A percentile compares a stretch with the other conserved stretches of the same genome.
Conservation (phyloP, 2,113 vertebrate species). For the Miniopterus natalensis region DNA sequence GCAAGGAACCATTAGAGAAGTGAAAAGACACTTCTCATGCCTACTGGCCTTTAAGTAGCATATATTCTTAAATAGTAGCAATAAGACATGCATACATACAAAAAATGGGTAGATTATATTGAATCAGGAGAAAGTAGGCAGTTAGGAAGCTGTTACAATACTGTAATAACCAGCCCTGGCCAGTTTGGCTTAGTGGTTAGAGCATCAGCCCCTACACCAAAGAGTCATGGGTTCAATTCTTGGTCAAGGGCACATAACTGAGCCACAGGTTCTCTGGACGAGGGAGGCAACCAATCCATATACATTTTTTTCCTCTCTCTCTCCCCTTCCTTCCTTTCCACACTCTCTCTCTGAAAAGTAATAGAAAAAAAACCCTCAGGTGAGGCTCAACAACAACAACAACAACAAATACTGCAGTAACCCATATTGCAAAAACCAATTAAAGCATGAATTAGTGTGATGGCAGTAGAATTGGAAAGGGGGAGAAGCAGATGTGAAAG, state of each 20-base stretch:
- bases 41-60: conserved; percentile 1
- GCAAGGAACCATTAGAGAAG: not conserved
- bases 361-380: too few relatives aligned
- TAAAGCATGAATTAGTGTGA: not conserved
- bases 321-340: too few relatives aligned
- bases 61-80: not conserved
- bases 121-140: conserved; percentile 20
- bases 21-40: not conserved
- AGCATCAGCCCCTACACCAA: too few relatives aligned
- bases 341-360: too few relatives aligned
- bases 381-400: too few relatives aligned
- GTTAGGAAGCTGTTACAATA: conserved; percentile 22
- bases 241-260: too few relatives aligned
- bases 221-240: too few relatives aligned
- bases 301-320: too few relatives aligned
- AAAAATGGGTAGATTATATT: not conserved
- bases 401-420: not conserved
- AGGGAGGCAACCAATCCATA: too few relatives aligned
- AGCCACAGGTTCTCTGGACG: too few relatives aligned
- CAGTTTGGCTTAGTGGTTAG: too few relatives aligned
- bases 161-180: not conserved
- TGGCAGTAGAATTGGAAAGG: conserved; percentile 35
- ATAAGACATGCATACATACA: not conserved
- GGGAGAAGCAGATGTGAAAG: not conserved
- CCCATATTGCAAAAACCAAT: not conserved